Base-by-base conservation (phyloP, 2,113 vertebrate species). In the Corythaixoides concolor region DNA sequence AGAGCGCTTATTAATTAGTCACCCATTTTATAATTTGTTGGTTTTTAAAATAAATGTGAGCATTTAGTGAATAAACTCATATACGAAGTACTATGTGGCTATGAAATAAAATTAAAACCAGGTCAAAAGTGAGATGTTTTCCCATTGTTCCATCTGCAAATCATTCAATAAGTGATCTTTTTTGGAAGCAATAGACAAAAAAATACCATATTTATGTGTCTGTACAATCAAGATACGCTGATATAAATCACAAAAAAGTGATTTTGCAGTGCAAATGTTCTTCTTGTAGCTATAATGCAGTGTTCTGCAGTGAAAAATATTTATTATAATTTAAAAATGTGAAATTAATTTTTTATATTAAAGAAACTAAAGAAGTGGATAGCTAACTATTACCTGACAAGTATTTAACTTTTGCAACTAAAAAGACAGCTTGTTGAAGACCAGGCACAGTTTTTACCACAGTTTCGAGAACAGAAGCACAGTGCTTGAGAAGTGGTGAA, bases 401-500 rank as follows among this genome's bases (percentile, higher is more conserved):
- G 93, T 99, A 99, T 89, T 99, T 98, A 95, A 99, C 99, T 98
- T 99, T 99, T 89, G 99, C 99, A 82, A 98, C 97, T 67, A 99
- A 95, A 89, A 99, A 99, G 59, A 99, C 89, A 26, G 98, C 99
- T 96, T 99, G 98, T 32, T 98, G 97, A 89, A 99, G 98, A 95
- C 99, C 99, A 53, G 99, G 99, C 11, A 99, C 98, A 27, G 98
- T 98, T 96, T 99, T 99, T 64, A 99, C 98, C 74, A 99, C 96
- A 2, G 98, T 99, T 81, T 99, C 99, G 90, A 99, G 97, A 87
- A 99, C 95, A 35, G 98, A 99, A 76, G 98, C 95, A 88, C 99
- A 99, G 47, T 98, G 98, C 91, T 98, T 98, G 33, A 99, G 98
- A 95, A 99, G 97, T 12, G 98, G 98, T 83, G 98, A 97, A 58